Base-by-base conservation (phyloP, 2,888 invertebrate genomes). In the Archaeoteleia sp. region DNA sequence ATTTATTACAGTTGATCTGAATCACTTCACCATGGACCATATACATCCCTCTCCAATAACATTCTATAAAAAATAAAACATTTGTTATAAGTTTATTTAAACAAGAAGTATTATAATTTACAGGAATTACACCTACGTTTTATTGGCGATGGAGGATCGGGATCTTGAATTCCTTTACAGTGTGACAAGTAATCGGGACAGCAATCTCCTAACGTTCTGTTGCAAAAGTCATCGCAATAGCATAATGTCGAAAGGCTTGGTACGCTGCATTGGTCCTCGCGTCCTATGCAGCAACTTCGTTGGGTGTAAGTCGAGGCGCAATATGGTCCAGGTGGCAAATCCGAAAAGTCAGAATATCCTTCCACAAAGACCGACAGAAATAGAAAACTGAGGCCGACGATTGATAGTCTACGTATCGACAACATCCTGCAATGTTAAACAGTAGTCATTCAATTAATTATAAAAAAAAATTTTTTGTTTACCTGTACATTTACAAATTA, bases 201-300 rank as follows among this genome's bases (percentile, higher is more conserved):
- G 83, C 97, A 98, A 83, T 97, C 97, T 73, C 91, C 91, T 27
- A n/a, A 15, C 5, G 49, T 34, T 49, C 46, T 37, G 23, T 58
- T 40, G 86, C 97, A 97, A 86, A 97, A 97, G 72, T 93, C 89
- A 85, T 98, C 98, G 85, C 98, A 98, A 86, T 98, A 98, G 86
- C 98, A 98, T 8, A 93, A 84, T 0, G 96, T 95, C 66, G 90
- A 89, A 61, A 93, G 85, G 78, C 97, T 95, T 14, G 91, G 92
- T 48, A 92, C 89, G 0, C 95, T 90, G 83, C 97, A 97, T 10
- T 89, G 88, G 83, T 97, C 97, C 70, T 90, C 87, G 37, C 97
- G 87, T 40, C 91, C 89, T 0, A 78, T 78, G 80, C 97, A 97
- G 84, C 96, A 96, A 12, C 86, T 83, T 8, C 83, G 80, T 1